Conservation (phyloP, 2,888 invertebrate species). For the Pollenia griseotomentosa region DNA sequence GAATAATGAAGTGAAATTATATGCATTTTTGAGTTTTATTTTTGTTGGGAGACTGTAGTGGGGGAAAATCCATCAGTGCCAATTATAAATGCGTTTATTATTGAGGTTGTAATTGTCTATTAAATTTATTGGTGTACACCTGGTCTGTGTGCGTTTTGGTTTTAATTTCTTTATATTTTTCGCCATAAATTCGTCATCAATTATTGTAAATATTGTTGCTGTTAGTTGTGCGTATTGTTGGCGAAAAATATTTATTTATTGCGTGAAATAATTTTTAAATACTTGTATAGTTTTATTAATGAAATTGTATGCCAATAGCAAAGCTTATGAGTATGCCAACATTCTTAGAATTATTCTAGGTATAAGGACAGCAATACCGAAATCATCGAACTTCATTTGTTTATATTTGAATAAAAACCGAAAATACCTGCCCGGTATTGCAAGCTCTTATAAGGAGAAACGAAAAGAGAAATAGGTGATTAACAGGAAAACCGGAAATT, state of each 20-base stretch:
- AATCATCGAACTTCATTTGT: too few species aligned
- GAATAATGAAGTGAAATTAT: conserved; percentile 3
- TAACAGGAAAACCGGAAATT: too few species aligned
- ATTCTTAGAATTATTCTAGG: too few species aligned
- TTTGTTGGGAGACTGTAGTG: background rate
- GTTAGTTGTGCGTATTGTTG: background rate
- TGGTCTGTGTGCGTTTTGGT: conserved; percentile 2
- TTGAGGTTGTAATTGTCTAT: conserved; percentile 15
- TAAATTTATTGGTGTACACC: conserved; percentile 9
- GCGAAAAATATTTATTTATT: conserved; percentile 6
- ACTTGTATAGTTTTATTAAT: background rate
- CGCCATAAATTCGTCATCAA: conserved; percentile 21
- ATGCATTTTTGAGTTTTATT: background rate
- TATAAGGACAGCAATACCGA: too few species aligned
- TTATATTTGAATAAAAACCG: too few species aligned
- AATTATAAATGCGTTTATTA: conserved; percentile 17
- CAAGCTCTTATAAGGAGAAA: too few species aligned
- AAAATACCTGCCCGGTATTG: too few species aligned
- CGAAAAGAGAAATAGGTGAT: too few species aligned
- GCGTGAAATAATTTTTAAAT: background rate
- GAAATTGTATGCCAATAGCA: too few species aligned
- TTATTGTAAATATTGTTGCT: background rate
- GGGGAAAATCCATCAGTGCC: background rate
- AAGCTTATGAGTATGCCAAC: too few species aligned
- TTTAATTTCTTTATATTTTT: conserved; percentile 32